Conservation (phyloP, 2,797 vertebrate genomes). For the Anguilla anguilla region DNA sequence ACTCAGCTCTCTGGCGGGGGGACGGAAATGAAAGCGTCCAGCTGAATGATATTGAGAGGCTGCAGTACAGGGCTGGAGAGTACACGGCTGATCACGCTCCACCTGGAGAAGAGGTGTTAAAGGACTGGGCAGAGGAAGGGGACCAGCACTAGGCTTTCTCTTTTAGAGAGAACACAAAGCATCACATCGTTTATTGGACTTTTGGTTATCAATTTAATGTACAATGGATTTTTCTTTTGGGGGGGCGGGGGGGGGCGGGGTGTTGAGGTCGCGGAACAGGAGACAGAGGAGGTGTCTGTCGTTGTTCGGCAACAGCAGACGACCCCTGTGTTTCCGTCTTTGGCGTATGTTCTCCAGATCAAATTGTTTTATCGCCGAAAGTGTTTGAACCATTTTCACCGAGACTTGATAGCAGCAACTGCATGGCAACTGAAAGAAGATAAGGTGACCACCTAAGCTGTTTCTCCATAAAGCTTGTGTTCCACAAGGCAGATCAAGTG, state of each 20-base stretch:
- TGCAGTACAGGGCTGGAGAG: slow-evolving; percentile 78
- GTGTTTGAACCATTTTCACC: slow-evolving; percentile 1
- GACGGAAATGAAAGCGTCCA: slow-evolving; percentile 82
- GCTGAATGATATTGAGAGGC: slow-evolving; percentile 85
- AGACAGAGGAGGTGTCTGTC: slow-evolving; percentile 11
- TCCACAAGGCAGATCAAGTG: slow-evolving; percentile 56
- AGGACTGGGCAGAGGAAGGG: slow-evolving; percentile 54
- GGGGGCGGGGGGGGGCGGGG: slow-evolving; percentile 44
- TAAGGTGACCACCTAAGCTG: slow-evolving; percentile 49
- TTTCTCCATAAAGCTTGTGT: slow-evolving; percentile 43
- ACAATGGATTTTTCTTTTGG: slow-evolving; percentile 35
- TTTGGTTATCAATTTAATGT: slow-evolving; percentile 38
- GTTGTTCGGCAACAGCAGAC: slow-evolving; percentile 29
- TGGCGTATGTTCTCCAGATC: slow-evolving; percentile 23
- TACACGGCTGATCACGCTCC: slow-evolving; percentile 82
- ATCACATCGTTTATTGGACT: slow-evolving; percentile 8
- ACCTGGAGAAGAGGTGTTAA: slow-evolving; percentile 78
- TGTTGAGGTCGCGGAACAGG: slow-evolving; percentile 38
- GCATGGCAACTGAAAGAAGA: not conserved
- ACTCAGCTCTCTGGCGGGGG: slow-evolving; percentile 80
- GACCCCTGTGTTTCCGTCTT: slow-evolving; percentile 32
- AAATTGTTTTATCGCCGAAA: slow-evolving; percentile 27
- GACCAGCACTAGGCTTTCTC: slow-evolving; percentile 52
- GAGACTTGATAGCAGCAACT: not conserved
- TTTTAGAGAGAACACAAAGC: slow-evolving; percentile 36